These are phyloP conservation scores for Dyspetes luteomarginatus DNA, from an alignment of 2,888 invertebrate genomes.

Conservation along the genomic window DNA sequence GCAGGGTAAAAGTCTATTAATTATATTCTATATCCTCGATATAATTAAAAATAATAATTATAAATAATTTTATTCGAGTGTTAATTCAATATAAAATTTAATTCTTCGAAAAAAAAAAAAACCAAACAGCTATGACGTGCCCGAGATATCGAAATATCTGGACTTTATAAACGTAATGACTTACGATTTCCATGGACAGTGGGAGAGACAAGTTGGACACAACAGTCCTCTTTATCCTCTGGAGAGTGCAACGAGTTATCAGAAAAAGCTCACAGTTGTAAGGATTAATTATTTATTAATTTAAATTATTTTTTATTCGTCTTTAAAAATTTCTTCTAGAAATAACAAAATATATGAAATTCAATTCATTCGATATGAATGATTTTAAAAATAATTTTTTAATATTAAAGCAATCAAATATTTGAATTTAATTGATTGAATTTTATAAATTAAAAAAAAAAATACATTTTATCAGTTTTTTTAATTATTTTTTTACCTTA, in stretches of 20 bases:
- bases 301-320: not conserved
- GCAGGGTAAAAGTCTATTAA: constrained; percentile 86
- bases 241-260: constrained; percentile 94
- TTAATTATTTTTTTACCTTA: too few species aligned
- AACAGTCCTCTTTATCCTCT: constrained; percentile 95
- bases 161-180: constrained; percentile 98
- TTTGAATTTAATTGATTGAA: too few species aligned
- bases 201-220: constrained; percentile 96
- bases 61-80: not conserved
- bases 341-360: not conserved
- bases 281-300: constrained; percentile 76
- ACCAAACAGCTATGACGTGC: constrained; percentile 92
- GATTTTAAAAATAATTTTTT: too few species aligned
- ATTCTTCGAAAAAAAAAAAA: too few species aligned
- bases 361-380: not conserved
- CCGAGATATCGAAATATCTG: constrained; percentile 96
- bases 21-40: too few species aligned
- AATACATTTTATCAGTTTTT: constrained; percentile 52
- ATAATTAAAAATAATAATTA: not conserved
- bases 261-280: constrained; percentile 96
- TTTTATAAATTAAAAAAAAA: too few species aligned
- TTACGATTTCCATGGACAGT: constrained; percentile 97
- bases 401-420: too few species aligned
- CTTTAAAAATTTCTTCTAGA: not conserved
- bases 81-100: not conserved